Base-by-base conservation (phyloP, 2,797 vertebrate genomes). In the Botia kubotai region DNA sequence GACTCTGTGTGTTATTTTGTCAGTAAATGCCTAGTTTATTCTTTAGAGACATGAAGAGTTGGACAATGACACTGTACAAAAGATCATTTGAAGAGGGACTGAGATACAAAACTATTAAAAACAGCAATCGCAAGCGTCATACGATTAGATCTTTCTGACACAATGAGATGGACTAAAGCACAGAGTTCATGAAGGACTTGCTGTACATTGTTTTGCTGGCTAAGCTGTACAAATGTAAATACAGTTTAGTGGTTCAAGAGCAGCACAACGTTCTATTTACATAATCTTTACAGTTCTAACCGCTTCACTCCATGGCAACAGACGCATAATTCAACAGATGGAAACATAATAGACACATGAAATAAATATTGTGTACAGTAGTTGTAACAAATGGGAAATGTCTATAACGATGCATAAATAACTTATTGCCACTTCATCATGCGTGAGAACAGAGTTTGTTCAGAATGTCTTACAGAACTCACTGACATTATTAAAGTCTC, bases 21-120 rank as follows among this genome's bases (percentile, higher is more conserved):
- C 75, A 86, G 84, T 80, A 85, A 85, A 84, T 78, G 89, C 75
- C 87, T 82, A 83, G 92, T 88, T 94, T 93, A 93, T 93, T 93
- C 89, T 89, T 92, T 87, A 90, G 90, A 90, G 89, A 90, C 85
- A 88, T 87, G 80, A 85, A 81, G 75, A 75, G 48, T 84, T 84
- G 83, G 75, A 75, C 39, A 82, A 83, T 85, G 89, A 86, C 86
- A 85, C 84, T 84, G 72, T 80, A 89, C 87, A 90, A 81, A 90
- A 66, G 71, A 84, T 85, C 83, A 87, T 89, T 86, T 77, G 68
- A 82, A 81, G 87, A 85, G 77, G 81, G 80, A 78, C 87, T 75
- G 43, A 87, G 62, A 86, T 79, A 74, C 55, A 79, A 87, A 89
- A 84, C 84, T 21, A 72, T 72, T 53, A 71, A 82, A 81, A 86